Conservation (phyloP, 2,888 invertebrate genomes). For the Argyresthia goedartella region DNA sequence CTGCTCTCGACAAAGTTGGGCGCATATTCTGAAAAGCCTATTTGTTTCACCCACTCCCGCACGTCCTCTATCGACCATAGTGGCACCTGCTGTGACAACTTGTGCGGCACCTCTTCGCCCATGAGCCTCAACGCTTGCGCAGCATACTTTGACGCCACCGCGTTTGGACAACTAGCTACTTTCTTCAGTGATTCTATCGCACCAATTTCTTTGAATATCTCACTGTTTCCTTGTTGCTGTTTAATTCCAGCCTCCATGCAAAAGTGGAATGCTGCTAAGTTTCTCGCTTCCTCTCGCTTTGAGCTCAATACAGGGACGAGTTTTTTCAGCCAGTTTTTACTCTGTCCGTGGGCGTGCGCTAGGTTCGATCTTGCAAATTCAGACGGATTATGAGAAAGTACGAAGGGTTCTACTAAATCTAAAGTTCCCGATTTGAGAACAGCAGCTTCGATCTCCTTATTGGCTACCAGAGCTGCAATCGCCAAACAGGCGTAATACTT, state of each 20-base stretch:
- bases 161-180: conserved; percentile 97
- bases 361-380: conserved; percentile 94
- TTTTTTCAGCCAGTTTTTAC: conserved; percentile 93
- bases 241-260: conserved; percentile 99
- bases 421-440: conserved; percentile 97
- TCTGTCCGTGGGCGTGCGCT: conserved; percentile 95
- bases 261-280: conserved; percentile 97
- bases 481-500: conserved; percentile 99
- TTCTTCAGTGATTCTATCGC: conserved; percentile 95
- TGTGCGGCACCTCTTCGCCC: conserved; percentile 97
- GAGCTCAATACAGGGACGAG: conserved; percentile 95
- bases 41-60: conserved; percentile 98
- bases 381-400: conserved; percentile 93
- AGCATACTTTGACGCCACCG: conserved; percentile 97
- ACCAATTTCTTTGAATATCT: conserved; percentile 93
- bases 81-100: conserved; percentile 97
- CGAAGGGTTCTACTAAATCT: conserved; percentile 96
- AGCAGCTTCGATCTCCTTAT: conserved; percentile 97
- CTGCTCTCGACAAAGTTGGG: conserved; percentile 89
- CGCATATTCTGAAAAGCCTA: conserved; percentile 90
- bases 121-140: conserved; percentile 92
- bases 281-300: conserved; percentile 95
- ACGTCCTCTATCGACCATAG: conserved; percentile 98
- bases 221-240: conserved; percentile 90
- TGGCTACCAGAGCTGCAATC: conserved; percentile 95